A percentile compares a stretch with the other conserved stretches of the same genome.
phyloP scores from a whole-genome alignment of 30 jellyfish, hydroid and myxozoan species.

The Hydra vulgaris region DNA sequence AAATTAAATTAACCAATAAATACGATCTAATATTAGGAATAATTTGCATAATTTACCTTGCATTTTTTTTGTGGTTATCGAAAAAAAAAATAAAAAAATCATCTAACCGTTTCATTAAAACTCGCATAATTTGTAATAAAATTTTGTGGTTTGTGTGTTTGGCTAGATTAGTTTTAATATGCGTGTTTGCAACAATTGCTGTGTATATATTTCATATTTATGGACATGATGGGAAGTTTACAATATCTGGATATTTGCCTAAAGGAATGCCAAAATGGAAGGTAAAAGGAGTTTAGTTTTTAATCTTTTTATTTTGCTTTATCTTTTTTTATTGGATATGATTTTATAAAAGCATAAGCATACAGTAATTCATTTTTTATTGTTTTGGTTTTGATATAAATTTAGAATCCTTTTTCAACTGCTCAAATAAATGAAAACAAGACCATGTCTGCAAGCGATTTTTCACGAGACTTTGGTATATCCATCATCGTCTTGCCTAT shows the following conservation, averaged over 20 bases:
- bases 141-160: constrained; percentile 21
- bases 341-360: too few relatives aligned
- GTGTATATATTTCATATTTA: constrained; percentile 21
- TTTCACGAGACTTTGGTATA: constrained; percentile 40
- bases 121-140: neutral
- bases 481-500: constrained; percentile 60
- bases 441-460: constrained; percentile 22
- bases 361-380: too few relatives aligned
- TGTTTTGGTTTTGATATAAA: too few relatives aligned
- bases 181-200: constrained; percentile 36
- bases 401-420: constrained; percentile 51
- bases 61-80: constrained; percentile 13
- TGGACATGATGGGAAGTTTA: constrained; percentile 35
- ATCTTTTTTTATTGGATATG: too few relatives aligned
- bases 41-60: constrained; percentile 26
- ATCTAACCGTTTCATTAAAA: neutral
- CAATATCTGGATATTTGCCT: constrained; percentile 50
- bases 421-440: constrained; percentile 15
- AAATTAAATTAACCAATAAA: constrained; percentile 36
- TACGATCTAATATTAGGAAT: constrained; percentile 64
- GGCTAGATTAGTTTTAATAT: constrained; percentile 51
- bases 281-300: constrained; percentile 24
- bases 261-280: constrained; percentile 48
- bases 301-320: too few relatives aligned
- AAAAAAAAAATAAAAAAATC: neutral